Evolutionary conservation across 1,140 invertebrate species (phyloP).

Genomic region (Polypedilum pembai): DNA sequence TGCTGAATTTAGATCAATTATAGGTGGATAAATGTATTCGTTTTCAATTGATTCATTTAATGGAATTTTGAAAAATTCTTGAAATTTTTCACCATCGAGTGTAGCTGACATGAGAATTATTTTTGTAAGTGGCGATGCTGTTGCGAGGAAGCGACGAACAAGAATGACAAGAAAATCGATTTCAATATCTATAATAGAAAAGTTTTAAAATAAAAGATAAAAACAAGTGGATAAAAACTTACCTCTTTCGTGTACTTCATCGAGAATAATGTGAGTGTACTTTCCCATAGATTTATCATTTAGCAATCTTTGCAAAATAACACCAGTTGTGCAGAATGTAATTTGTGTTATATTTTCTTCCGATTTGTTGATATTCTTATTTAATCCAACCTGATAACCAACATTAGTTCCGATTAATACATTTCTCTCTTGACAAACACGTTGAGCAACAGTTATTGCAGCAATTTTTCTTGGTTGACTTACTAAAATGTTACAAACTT

Average conservation of each 20-base stretch:
- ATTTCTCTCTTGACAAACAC: constrained; percentile 68
- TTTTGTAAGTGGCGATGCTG: constrained; percentile 62
- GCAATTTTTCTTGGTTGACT: constrained; percentile 83
- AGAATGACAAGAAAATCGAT: constrained; percentile 86
- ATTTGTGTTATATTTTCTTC: constrained; percentile 54
- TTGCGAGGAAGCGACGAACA: constrained; percentile 71
- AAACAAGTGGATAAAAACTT: no score
- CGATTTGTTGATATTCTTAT: constrained; percentile 20
- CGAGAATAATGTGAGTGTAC: constrained; percentile 88
- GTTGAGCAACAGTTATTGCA: constrained; percentile 69
- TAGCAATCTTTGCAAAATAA: constrained; percentile 67
- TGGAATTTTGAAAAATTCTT: neutral
- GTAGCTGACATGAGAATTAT: constrained; percentile 86
- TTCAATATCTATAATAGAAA: constrained; percentile 82
- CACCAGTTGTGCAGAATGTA: constrained; percentile 79
- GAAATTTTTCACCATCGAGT: constrained; percentile 52
- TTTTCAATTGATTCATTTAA: neutral
- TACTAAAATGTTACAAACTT: constrained; percentile 73
- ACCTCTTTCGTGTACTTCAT: constrained; percentile 87
- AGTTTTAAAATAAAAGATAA: no score
- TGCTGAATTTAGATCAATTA: constrained; percentile 50
- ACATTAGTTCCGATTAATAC: constrained; percentile 70
- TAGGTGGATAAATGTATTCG: constrained; percentile 40
- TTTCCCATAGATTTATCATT: constrained; percentile 53
- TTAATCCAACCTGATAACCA: constrained; percentile 68